Evolutionary conservation across 2,888 invertebrate species (phyloP).

Genomic region (Athalia circularis): DNA sequence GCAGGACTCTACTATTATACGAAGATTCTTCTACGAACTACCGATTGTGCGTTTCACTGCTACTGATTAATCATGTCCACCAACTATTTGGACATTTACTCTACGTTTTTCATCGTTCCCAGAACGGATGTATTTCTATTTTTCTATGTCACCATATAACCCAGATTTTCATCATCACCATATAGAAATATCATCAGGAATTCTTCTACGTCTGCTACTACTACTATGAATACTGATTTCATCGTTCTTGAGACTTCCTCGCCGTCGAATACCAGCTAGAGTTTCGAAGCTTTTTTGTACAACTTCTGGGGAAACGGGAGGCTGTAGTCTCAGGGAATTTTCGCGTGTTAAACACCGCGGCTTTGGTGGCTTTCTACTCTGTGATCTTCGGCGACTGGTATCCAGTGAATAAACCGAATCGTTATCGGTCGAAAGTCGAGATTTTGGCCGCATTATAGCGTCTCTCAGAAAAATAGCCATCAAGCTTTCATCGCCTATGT

Average conservation of each 20-base stretch:
- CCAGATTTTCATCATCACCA: slow-evolving; percentile 39
- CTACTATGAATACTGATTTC: slow-evolving; percentile 57
- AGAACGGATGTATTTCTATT: too few species aligned
- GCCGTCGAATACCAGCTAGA: slow-evolving; percentile 75
- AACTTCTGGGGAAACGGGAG: slow-evolving; percentile 77
- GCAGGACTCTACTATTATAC: too few species aligned
- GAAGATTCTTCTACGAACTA: too few species aligned
- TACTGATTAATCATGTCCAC: too few species aligned
- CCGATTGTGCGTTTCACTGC: too few species aligned
- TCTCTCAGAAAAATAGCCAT: slow-evolving; percentile 44
- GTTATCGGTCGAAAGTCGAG: slow-evolving; percentile 44
- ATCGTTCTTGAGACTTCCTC: slow-evolving; percentile 74
- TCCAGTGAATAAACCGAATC: slow-evolving; percentile 46
- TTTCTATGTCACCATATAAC: too few species aligned
- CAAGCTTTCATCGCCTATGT: slow-evolving; percentile 44
- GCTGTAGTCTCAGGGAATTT: slow-evolving; percentile 76
- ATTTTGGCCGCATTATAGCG: slow-evolving; percentile 39
- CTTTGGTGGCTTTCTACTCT: background rate
- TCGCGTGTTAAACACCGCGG: background rate
- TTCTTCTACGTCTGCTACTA: slow-evolving; percentile 17
- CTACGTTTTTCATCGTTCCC: too few species aligned
- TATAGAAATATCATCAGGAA: slow-evolving; percentile 44
- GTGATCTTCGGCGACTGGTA: slow-evolving; percentile 9
- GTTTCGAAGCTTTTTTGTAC: slow-evolving; percentile 78
- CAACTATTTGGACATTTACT: too few species aligned